Base-by-base conservation (phyloP, 2,113 vertebrate species). In the human (Homo sapiens) region DNA sequence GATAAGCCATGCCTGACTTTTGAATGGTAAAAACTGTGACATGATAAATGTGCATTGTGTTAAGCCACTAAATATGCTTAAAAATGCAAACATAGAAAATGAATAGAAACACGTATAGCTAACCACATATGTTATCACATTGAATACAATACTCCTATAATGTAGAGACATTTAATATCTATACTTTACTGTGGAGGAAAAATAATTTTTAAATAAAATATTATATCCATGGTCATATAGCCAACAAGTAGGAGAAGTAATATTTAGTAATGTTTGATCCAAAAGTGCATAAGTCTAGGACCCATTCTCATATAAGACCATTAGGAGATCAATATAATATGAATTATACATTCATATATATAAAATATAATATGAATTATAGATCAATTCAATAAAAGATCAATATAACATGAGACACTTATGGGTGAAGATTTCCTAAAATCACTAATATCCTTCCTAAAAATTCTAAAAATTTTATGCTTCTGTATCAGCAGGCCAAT, bases 81-180 rank as follows among this genome's bases (percentile, higher is more conserved):
- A 73, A 86, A 87, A 80, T 32, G 0, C 7, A 59, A 87, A 20
- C 0, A 70, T 9, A 80, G 13, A 64, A 88, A 93, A 38, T 22
- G 0, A 61, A 81, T 6, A 85, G 40, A 78, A 93, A 82, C 27
- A 30, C 16, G 48, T 5, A 68, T 11, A 66, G 0, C 1, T 93
- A 25, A 40, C 0, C 0, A 0, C 7, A 35, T 35, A 20, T 48
- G 1, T 30, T 92, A n/a, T 38, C 1, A 30, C 18, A 32, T 35
- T 89, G 57, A 75, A 48, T 48, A 14, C 16, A 61, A 81, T 1
- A 89, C 12, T 93, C 3, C 2, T 55, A 5, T 25, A 52, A 84
- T 3, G 3, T 22, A 43, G 55, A 75, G 10, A 6, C 2, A 38
- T 55, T 55, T 83, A 27, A 52, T n/a, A 40, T 68, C 52, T 94